Base-by-base conservation (phyloP, 2,797 vertebrate species). In the Chrysocyon brachyurus region DNA sequence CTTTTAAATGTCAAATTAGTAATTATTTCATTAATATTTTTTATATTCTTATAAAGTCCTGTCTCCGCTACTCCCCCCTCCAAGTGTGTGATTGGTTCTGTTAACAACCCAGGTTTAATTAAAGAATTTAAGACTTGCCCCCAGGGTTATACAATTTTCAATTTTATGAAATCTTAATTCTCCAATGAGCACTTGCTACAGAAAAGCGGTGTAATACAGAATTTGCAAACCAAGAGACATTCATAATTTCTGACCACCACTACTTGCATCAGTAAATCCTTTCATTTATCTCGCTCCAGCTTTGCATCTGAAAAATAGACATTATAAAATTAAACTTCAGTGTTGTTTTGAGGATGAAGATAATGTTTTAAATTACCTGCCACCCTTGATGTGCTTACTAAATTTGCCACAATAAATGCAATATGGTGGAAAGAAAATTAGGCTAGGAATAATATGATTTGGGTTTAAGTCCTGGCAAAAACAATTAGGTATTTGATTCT, bases 301-400 rank as follows among this genome's bases (percentile, higher is more conserved):
- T 86, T 49, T 91, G 21, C 12, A 66, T 72, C 5, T 88, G 14
- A 82, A 92, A 86, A 92, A 21, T 1, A 83, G 9, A 52, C 14
- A 40, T 72, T 52, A 61, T 88, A 54, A 91, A 96, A 70, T 83
- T 72, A 85, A 94, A 90, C 22, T 87, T 87, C 66, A 40, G 31
- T 4, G 4, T 77, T 85, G 52, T 64, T 90, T 83, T 90, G 56
- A 87, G 17, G 2, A 68, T 28, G 28, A 82, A 75, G 24, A 84
- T 84, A 89, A 70, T 49, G 26, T 40, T 77, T 89, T 87, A 52
- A 72, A 94, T 85, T 57, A 77, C 22, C 33, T 90, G n/a, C 36
- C 63, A 84, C 2, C 54, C 7, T 84, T 54, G 46, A 73, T 16
- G 1, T 3, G 1, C 56, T 94, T 88, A 33, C 33, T 66, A 49